A percentile compares a stretch with the other conserved stretches of the same genome.
phyloP scores from a whole-genome alignment of 2,797 vertebrate genomes.

The Thunnus albacares region DNA sequence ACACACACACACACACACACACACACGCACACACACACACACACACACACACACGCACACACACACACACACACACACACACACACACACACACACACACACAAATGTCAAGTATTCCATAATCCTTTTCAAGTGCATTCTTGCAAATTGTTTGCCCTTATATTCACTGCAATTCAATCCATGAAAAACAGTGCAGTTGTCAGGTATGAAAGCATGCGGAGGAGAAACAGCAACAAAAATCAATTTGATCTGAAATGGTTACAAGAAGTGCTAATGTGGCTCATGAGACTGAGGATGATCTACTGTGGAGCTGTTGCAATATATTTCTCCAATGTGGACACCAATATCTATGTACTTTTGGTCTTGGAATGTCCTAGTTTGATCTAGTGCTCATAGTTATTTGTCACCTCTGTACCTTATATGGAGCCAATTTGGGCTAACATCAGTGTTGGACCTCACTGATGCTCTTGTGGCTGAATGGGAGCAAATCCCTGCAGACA shows the following conservation, averaged over 20 bases:
- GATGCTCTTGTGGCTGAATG: no score
- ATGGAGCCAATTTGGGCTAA: background rate
- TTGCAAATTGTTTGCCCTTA: constrained; percentile 72
- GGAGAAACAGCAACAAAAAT: constrained; percentile 3
- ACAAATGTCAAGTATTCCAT: constrained; percentile 62
- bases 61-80: background rate
- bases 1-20: background rate
- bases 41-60: background rate
- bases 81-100: constrained; percentile 3
- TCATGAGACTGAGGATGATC: background rate
- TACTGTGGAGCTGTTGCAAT: no score
- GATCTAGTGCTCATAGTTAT: background rate
- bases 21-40: background rate
- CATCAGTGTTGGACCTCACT: no score
- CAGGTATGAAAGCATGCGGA: constrained; percentile 53
- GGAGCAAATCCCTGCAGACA: no score
- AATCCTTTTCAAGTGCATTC: constrained; percentile 80
- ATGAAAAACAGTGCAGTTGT: constrained; percentile 65
- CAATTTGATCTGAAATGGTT: constrained; percentile 55
- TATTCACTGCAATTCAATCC: constrained; percentile 73
- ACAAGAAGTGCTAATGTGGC: constrained; percentile 37
- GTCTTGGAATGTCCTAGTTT: background rate
- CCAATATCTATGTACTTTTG: no score
- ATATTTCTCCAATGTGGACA: background rate
- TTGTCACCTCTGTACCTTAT: no score